These are phyloP conservation scores for Allolobophora icterica DNA, from an alignment of 2,888 invertebrate genomes.

Conservation along the genomic window DNA sequence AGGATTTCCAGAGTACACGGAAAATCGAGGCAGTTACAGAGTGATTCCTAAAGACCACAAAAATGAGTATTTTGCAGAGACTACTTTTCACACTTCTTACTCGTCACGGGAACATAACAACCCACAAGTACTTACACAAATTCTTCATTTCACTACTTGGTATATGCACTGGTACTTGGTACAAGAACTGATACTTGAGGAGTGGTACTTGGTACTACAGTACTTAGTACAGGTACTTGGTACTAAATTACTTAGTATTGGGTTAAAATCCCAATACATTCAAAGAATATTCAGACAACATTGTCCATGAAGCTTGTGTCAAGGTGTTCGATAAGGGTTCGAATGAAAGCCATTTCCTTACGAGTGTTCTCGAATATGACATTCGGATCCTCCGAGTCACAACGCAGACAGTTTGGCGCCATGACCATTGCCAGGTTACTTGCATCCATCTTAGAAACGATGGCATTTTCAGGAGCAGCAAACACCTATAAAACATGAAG, in stretches of 20 bases:
- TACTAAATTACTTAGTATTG: neutral
- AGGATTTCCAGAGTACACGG: neutral
- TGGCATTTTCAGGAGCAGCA: slow-evolving; percentile 86
- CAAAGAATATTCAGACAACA: slow-evolving; percentile 53
- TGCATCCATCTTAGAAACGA: slow-evolving; percentile 96
- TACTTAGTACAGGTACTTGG: neutral
- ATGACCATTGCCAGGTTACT: slow-evolving; percentile 98
- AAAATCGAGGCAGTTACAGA: neutral
- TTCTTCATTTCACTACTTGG: neutral
- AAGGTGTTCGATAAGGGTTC: slow-evolving; percentile 89
- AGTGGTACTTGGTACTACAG: neutral
- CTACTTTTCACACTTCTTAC: neutral
- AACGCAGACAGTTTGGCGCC: slow-evolving; percentile 95
- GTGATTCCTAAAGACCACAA: neutral
- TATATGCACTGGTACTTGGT: neutral
- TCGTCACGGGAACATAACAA: neutral
- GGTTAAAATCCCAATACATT: neutral
- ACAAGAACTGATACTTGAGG: neutral
- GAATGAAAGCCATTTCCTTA: slow-evolving; percentile 96
- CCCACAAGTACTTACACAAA: neutral
- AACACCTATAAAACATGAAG: slow-evolving; percentile 74
- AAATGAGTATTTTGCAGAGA: neutral
- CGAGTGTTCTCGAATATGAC: slow-evolving; percentile 95
- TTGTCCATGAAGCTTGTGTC: slow-evolving; percentile 77
- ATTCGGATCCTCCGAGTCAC: slow-evolving; percentile 90